Evolutionary conservation across 2,797 vertebrate species (phyloP).

Genomic region (Mus caroli): DNA sequence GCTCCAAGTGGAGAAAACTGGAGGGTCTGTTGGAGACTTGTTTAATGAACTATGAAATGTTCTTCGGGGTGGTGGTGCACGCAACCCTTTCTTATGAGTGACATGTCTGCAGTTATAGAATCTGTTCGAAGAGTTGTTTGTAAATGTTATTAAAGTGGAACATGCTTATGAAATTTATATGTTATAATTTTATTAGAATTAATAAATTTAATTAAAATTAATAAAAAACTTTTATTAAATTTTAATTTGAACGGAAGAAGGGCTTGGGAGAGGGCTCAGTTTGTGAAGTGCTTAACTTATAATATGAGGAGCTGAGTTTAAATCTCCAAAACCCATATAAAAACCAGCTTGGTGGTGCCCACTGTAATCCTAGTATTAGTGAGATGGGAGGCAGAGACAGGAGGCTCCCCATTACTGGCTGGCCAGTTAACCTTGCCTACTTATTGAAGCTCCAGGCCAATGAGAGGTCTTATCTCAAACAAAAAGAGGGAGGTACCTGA

Average conservation of each 20-base stretch:
- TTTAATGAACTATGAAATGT: conserved; percentile 36
- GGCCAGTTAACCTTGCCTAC: not conserved
- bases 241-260: not conserved
- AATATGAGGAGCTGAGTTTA: not conserved
- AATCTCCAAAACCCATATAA: not conserved
- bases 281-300: not conserved
- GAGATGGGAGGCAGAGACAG: not conserved
- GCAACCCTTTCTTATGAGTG: not conserved
- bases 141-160: not conserved
- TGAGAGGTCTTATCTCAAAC: not conserved
- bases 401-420: not conserved
- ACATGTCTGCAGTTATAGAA: not conserved
- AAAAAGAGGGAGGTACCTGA: not conserved
- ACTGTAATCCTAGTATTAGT: not conserved
- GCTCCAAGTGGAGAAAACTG: not conserved
- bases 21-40: not conserved
- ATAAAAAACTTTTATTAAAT: not conserved
- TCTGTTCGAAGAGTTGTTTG: not conserved
- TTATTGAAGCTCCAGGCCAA: not conserved
- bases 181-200: no score
- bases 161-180: not conserved
- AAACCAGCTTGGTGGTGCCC: no score
- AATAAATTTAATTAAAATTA: no score
- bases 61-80: not conserved
- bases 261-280: not conserved